phyloP scores from a whole-genome alignment of 2,888 invertebrate species.

The Hydrotaea cyrtoneurina region DNA sequence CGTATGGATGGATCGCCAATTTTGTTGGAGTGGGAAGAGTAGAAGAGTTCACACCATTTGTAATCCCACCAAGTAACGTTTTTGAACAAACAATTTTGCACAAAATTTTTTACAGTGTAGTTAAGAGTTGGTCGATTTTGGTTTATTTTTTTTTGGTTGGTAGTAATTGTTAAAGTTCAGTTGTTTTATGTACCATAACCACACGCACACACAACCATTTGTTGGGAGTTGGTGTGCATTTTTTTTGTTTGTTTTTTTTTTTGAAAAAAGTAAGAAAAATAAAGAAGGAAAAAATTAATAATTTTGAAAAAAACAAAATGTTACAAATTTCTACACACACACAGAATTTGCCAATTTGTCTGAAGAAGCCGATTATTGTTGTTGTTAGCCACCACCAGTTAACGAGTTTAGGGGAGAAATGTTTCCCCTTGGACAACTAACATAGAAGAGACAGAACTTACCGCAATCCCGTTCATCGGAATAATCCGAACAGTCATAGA shows the following conservation, averaged over 20 bases:
- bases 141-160: slow-evolving; percentile 44
- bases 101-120: slow-evolving; percentile 64
- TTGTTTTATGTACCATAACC: slow-evolving; percentile 73
- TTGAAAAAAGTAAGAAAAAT: slow-evolving; percentile 64
- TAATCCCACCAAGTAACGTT: slow-evolving; percentile 44
- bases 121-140: slow-evolving; percentile 54
- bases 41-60: slow-evolving; percentile 36
- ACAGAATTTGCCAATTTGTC: slow-evolving; percentile 30
- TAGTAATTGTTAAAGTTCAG: slow-evolving; percentile 39
- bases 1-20: slow-evolving; percentile 16
- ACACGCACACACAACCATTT: slow-evolving; percentile 68
- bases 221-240: slow-evolving; percentile 56
- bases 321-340: slow-evolving; percentile 34
- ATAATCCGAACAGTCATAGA: slow-evolving; percentile 87
- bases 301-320: slow-evolving; percentile 45
- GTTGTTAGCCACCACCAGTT: slow-evolving; percentile 50
- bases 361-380: slow-evolving; percentile 10
- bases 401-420: neutral
- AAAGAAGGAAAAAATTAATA: slow-evolving; percentile 72
- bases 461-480: slow-evolving; percentile 90
- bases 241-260: slow-evolving; percentile 49
- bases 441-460: slow-evolving; percentile 82
- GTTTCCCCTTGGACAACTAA: neutral
- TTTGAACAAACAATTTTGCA: slow-evolving; percentile 59
- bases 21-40: neutral